These are phyloP conservation scores for Tauraco erythrolophus DNA, from an alignment of 2,113 vertebrate species.

Conservation along the genomic window DNA sequence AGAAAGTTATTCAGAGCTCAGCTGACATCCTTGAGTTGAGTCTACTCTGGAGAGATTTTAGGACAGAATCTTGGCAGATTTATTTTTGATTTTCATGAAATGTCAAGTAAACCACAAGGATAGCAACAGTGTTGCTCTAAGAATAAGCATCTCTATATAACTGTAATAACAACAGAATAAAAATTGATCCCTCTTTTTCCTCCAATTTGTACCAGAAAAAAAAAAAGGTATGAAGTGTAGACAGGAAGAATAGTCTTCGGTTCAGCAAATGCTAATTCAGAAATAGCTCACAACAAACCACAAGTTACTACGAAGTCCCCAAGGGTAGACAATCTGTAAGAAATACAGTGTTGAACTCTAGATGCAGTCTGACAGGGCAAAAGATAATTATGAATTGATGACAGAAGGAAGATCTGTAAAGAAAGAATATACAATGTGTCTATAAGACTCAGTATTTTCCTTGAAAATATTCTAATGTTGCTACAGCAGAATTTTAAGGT, in stretches of 20 bases:
- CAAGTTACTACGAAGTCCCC: neutral
- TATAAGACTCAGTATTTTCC: neutral
- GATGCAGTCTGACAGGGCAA: neutral
- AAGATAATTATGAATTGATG: neutral
- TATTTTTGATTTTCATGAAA: conserved; percentile 41
- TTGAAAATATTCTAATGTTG: neutral
- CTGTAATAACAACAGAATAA: neutral
- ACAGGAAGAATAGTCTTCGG: neutral
- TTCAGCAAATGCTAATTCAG: neutral
- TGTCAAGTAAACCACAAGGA: conserved; percentile 14
- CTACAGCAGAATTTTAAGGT: neutral
- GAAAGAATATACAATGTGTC: neutral
- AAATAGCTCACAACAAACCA: neutral
- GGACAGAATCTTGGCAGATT: conserved; percentile 23
- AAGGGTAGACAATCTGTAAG: neutral
- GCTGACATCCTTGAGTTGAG: neutral
- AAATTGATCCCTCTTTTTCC: neutral
- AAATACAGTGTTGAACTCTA: neutral
- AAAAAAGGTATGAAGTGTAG: neutral
- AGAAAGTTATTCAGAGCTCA: conserved; percentile 39
- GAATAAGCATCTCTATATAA: neutral
- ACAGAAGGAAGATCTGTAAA: neutral
- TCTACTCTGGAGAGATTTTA: neutral
- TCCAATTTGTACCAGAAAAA: neutral
- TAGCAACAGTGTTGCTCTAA: neutral